Evolutionary conservation across 2,797 vertebrate species (phyloP), one percentile per base, ranked within the genome.

Genomic region (Oreochromis mossambicus): DNA sequence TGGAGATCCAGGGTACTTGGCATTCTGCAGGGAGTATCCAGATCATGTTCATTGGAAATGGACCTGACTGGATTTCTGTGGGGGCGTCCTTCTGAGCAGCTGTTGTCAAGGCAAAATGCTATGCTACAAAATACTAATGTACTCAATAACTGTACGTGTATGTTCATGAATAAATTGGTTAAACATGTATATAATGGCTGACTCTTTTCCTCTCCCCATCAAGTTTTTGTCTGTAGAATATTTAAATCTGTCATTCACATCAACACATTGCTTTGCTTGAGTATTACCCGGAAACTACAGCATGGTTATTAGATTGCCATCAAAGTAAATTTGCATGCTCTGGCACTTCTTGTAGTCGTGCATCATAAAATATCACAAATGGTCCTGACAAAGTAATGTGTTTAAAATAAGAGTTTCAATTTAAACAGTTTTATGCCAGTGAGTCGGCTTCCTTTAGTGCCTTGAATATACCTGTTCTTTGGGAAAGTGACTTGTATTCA

Each of bases 121-220:
- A 96, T 96, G 95, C 95, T 96, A 96, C 95, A 96, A 95, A 95
- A 96, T 96, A 95, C 95, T 96, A 96, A 96, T 97, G 96, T 97
- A 97, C 95, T 96, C 95, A 93, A 95, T 96, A 96, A 95, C 92
- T 96, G 94, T 97, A 90, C 83, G 94, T 97, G 96, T 96, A 95
- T 96, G 96, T 96, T 96, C 95, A 96, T 96, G 91, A 97, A 96
- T 97, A 97, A 97, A 97, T 94, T 94, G 91, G 93, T 95, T 94
- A 94, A 96, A 95, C 90, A 95, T 95, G 91, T 56, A 41, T 50
- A 0, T 26, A 2, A 7, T 81, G 51, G 32, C 6, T 15, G 46
- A 73, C 46, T 51, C 2, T 2, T 4, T 11, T 15, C 6, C 10
- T 77, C n/a, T 55, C 7, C 0, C 17, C 6, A 4, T 43, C 21